phyloP scores from a whole-genome alignment of 2,113 vertebrate species.

The Ancistrus triradiatus region DNA sequence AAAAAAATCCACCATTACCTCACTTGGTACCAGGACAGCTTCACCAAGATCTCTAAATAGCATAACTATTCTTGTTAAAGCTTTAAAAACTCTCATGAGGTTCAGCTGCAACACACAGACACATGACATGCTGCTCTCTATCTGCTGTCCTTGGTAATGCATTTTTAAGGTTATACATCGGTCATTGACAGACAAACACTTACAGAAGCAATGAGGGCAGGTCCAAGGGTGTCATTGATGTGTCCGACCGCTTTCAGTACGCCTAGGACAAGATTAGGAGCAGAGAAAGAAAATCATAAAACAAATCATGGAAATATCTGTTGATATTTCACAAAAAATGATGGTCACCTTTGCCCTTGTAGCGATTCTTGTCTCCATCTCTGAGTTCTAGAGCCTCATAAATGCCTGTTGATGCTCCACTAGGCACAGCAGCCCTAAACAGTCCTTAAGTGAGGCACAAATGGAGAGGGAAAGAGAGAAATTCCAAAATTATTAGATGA shows the following conservation, averaged over 20 bases:
- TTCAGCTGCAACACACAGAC: no score
- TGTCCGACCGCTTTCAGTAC: constrained; percentile 88
- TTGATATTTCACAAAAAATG: no score
- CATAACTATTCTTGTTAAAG: no score
- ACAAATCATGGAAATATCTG: neutral
- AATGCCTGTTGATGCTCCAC: constrained; percentile 70
- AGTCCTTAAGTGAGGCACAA: constrained; percentile 48
- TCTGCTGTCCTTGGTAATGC: neutral
- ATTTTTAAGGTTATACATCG: neutral
- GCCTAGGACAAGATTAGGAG: constrained; percentile 34
- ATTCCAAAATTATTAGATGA: no score
- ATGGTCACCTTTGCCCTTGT: constrained; percentile 66
- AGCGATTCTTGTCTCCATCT: constrained; percentile 70
- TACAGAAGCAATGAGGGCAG: constrained; percentile 84
- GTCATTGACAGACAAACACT: constrained; percentile 54
- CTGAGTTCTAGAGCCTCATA: constrained; percentile 71
- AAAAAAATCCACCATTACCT: no score
- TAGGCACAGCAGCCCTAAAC: constrained; percentile 70
- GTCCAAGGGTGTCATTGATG: constrained; percentile 86
- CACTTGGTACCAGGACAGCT: no score
- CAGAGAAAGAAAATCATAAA: neutral
- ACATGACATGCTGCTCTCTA: neutral
- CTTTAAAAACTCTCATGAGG: no score
- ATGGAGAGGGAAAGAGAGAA: neutral
- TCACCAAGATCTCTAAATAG: no score